phyloP scores from a whole-genome alignment of 2,113 vertebrate genomes.

The Rattus rattus region DNA sequence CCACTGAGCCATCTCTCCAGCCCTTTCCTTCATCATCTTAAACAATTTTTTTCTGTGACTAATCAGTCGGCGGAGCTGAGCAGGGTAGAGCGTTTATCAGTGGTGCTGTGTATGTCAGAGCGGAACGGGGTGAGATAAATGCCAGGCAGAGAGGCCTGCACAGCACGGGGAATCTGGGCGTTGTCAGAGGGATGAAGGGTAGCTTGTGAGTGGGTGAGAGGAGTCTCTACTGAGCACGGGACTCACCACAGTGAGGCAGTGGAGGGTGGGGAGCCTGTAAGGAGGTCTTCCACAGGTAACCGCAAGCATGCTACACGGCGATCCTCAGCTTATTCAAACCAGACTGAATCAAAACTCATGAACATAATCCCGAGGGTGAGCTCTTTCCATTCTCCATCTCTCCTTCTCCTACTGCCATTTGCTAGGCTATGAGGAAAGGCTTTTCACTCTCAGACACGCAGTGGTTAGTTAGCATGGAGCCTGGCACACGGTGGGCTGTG shows the following conservation, averaged over 20 bases:
- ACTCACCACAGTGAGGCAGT: not conserved
- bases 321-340: not conserved
- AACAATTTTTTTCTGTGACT: not conserved
- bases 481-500: not conserved
- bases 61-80: not conserved
- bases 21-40: too few relatives aligned
- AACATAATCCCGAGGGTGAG: not conserved
- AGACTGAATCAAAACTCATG: not conserved
- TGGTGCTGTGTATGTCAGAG: not conserved
- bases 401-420: not conserved
- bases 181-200: not conserved
- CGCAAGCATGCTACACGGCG: not conserved
- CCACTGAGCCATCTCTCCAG: too few relatives aligned
- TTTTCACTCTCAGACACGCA: not conserved
- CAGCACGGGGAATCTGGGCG: not conserved
- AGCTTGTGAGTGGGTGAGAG: not conserved
- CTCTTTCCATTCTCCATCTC: not conserved
- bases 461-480: not conserved
- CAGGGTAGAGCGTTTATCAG: not conserved
- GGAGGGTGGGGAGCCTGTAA: not conserved
- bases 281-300: not conserved
- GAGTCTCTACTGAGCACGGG: fast-evolving
- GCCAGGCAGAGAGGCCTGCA: not conserved
- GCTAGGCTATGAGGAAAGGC: not conserved
- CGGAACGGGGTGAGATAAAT: not conserved